These are phyloP conservation scores for Callimorpha dominula DNA, from an alignment of 2,888 invertebrate species.

Conservation along the genomic window DNA sequence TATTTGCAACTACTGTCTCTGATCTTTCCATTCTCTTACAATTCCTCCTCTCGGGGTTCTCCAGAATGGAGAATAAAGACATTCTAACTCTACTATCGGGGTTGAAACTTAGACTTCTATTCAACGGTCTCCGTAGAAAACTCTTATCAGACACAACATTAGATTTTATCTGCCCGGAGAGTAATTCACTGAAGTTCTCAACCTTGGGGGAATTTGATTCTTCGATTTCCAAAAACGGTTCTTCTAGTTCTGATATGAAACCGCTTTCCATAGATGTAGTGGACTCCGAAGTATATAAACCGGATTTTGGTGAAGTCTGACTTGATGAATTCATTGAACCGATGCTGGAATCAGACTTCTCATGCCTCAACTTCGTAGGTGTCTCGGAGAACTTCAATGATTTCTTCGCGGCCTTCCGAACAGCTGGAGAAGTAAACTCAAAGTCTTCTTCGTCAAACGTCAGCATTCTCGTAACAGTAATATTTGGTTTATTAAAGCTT, in stretches of 20 bases:
- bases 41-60: conserved; percentile 66
- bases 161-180: conserved; percentile 75
- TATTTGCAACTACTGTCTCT: conserved; percentile 70
- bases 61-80: conserved; percentile 68
- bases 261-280: conserved; percentile 81
- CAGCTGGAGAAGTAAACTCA: conserved; percentile 77
- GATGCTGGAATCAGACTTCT: conserved; percentile 72
- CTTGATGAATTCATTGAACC: conserved; percentile 67
- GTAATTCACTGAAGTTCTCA: conserved; percentile 71
- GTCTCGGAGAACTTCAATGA: conserved; percentile 76
- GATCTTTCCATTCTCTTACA: conserved; percentile 89
- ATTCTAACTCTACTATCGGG: conserved; percentile 66
- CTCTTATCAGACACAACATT: conserved; percentile 58
- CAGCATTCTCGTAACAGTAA: conserved; percentile 71
- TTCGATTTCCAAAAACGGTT: conserved; percentile 76
- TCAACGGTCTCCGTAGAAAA: conserved; percentile 58
- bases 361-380: conserved; percentile 69
- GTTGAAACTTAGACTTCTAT: conserved; percentile 73
- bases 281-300: conserved; percentile 72
- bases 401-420: conserved; percentile 74
- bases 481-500: conserved; percentile 72
- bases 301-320: conserved; percentile 60
- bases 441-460: conserved; percentile 79
- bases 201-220: conserved; percentile 79
- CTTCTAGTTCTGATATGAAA: conserved; percentile 81